Conservation (phyloP, 2,888 invertebrate species). For the Drosophila parthenogenetica region DNA sequence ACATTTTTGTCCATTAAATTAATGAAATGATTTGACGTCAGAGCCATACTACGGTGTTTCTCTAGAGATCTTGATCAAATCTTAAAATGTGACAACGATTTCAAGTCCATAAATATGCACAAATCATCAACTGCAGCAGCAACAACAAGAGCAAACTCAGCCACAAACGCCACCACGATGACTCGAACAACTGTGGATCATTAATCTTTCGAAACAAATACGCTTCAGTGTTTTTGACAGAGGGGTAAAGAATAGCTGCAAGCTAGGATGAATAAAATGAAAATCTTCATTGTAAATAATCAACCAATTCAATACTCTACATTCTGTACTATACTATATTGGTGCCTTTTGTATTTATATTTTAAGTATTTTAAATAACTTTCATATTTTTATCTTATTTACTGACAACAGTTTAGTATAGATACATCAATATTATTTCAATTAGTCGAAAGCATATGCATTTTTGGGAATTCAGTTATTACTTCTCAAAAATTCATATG, state of each 20-base stretch:
- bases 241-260: conserved; percentile 31
- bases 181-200: conserved; percentile 69
- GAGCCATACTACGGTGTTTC: conserved; percentile 9
- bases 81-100: conserved; percentile 63
- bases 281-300: no score
- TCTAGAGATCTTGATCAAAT: conserved; percentile 41
- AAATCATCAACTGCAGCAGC: conserved; percentile 53
- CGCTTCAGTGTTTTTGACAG: conserved; percentile 80
- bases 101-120: conserved; percentile 67
- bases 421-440: no score
- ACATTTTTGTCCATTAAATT: conserved; percentile 77
- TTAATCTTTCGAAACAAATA: conserved; percentile 79
- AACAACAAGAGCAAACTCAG: conserved; percentile 1
- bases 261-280: not conserved
- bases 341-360: not conserved
- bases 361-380: no score
- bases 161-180: conserved; percentile 35
- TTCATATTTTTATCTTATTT: no score
- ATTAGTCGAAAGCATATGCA: no score
- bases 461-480: no score
- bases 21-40: conserved; percentile 69
- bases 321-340: no score
- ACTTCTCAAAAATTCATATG: no score
- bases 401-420: no score
- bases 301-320: conserved; percentile 31